Evolutionary conservation across 2,797 vertebrate genomes (phyloP), one percentile per base, ranked within the genome.

Genomic region (Mycteria americana): DNA sequence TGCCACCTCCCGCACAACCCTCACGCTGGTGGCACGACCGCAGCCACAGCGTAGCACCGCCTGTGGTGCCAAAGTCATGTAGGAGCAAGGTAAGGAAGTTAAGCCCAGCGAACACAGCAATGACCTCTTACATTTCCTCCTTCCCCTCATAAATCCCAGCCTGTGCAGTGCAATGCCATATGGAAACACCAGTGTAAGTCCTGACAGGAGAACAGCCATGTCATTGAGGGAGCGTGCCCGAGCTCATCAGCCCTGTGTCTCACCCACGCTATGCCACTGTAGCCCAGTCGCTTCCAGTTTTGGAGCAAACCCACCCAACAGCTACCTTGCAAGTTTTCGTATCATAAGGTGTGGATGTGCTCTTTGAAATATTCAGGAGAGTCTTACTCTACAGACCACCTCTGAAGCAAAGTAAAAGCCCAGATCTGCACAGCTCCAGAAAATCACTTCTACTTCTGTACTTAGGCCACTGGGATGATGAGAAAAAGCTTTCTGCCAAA

Each of bases 1-100:
- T 2, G 1, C 4, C 14, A 27, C 5, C 8, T 59, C 27, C 37
- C 0, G 1, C 5, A 5, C 0, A 7, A 8, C 65, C 10, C 10
- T 57, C 41, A 24, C 0, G 1, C n/a, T 30, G 35, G 46, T 31
- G 84, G 24, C 48, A 64, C 18, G 0, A 0, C 22, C 9, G 6
- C 63, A 65, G 25, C 22, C 37, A 21, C 46, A n/a, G 35, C 3
- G 22, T 3, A 25, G 54, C 73, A 56, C 31, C 0, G 0, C n/a
- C 28, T 3, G 0, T 1, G 18, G 53, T 48, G 54, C 31, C 59
- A 25, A 30, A 48, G 28, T 5, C 39, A 46, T 0, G 8, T 1
- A 57, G 69, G 10, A 74, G 24, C 27, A 41, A 50, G 33, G 16
- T 41, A 65, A 69, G 50, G 24, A 83, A 67, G 19, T 25, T 28